These are phyloP conservation scores for Leptopilina myrica DNA, from an alignment of 2,888 invertebrate species.

Conservation along the genomic window DNA sequence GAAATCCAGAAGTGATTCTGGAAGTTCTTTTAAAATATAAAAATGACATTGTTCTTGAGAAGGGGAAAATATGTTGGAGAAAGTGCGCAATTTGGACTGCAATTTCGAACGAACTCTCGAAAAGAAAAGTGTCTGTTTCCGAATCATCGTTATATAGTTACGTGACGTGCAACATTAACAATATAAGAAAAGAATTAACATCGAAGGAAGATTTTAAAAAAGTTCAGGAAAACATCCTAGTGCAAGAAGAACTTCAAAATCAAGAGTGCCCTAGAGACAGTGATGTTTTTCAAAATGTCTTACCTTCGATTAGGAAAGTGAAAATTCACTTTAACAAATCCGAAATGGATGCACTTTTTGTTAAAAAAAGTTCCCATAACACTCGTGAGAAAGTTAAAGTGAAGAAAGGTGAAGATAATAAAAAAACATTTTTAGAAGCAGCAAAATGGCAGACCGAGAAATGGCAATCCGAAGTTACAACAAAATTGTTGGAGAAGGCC, in stretches of 20 bases:
- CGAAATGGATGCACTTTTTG: not conserved
- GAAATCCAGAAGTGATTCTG: not conserved
- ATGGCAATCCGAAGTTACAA: not conserved
- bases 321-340: not conserved
- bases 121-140: not conserved
- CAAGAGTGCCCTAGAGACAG: not conserved
- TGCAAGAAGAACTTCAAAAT: not conserved
- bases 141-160: not conserved
- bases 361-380: not conserved
- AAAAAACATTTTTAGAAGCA: not conserved
- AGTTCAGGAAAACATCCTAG: not conserved
- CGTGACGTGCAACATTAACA: not conserved
- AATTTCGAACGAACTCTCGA: not conserved
- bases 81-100: not conserved
- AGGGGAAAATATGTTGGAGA: not conserved
- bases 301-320: not conserved
- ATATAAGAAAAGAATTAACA: not conserved
- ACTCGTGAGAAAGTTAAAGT: not conserved
- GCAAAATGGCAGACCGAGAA: too few species aligned
- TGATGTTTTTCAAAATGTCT: not conserved
- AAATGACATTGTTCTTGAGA: not conserved
- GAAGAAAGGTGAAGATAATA: too few species aligned
- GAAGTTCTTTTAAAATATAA: not conserved
- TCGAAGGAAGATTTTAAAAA: not conserved
- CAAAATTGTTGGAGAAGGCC: not conserved